Evolutionary conservation across 2,888 invertebrate species (phyloP), one percentile per base, ranked within the genome.

Genomic region (Plagiodera versicolora): DNA sequence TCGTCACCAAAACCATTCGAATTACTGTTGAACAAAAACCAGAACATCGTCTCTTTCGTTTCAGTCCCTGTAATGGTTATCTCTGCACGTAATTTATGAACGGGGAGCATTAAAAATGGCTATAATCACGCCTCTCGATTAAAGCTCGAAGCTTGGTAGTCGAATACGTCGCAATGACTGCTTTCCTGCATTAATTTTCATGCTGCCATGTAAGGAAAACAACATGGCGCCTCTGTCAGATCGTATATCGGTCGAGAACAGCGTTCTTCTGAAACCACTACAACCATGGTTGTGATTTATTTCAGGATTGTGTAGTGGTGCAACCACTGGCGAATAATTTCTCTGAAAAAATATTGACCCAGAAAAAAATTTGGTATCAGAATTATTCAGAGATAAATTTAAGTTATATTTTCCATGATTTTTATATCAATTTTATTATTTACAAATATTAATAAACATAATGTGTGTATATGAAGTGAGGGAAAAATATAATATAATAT

Each of bases 191-290:
- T 75, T 75, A 75, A 77, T 77, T 76, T 77, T 75, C 77, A 77
- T 76, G 75, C 74, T 73, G 66, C 77, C 75, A 72, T 77, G 74
- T 75, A 76, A 68, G 73, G 75, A 68, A 67, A 73, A 71, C 72
- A 76, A 77, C 74, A 76, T 76, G 77, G 77, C 76, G 76, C 74
- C 73, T 70, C 61, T n/a, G n/a, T n/a, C 66, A 66, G 77, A 76
- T 76, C 76, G 70, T 76, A 75, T 76, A 76, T 74, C 72, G 76
- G 59, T 39, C 39, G 14, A 39, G 39, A 1, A 10, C 39, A 1
- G 54, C 58, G 17, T 28, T 39, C 61, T 58, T 66, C 64, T 66
- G 64, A 61, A 64, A 64, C 44, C 44, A 2, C 14, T 6, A 5
- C 24, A 24, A 24, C 24, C 6, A 24, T 6, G 24, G 24, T 24